These are phyloP conservation scores for Xiphophorus birchmanni DNA, from an alignment of 2,797 vertebrate genomes.

Conservation along the genomic window DNA sequence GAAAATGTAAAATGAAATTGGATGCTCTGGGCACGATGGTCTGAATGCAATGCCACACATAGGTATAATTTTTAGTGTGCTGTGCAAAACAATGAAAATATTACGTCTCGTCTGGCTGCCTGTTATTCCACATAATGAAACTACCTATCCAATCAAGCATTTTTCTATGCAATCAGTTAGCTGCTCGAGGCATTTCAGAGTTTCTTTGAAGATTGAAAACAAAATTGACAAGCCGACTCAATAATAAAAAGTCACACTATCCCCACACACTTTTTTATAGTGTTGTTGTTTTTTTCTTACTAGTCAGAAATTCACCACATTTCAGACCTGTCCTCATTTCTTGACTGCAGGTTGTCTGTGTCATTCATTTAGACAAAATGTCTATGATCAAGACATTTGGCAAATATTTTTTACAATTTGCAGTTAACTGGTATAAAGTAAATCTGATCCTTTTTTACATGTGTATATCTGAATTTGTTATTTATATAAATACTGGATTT, in stretches of 20 bases:
- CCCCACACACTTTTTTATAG: constrained; percentile 10
- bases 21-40: constrained; percentile 69
- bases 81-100: constrained; percentile 65
- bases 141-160: constrained; percentile 47
- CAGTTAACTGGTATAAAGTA: neutral
- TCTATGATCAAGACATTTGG: neutral
- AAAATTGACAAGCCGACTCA: constrained; percentile 52
- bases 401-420: neutral
- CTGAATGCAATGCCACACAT: constrained; percentile 62
- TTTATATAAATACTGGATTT: neutral
- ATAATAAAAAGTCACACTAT: constrained; percentile 37
- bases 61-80: constrained; percentile 60
- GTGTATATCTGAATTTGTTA: neutral
- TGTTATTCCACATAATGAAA: constrained; percentile 64
- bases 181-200: constrained; percentile 52
- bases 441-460: neutral
- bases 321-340: constrained; percentile 27
- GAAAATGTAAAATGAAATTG: constrained; percentile 68
- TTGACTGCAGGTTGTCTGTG: constrained; percentile 35
- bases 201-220: constrained; percentile 53
- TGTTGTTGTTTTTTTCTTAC: constrained; percentile 1
- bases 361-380: neutral
- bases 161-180: constrained; percentile 55
- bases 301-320: constrained; percentile 7
- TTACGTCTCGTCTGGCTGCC: constrained; percentile 24